Evolutionary conservation across 2,797 vertebrate genomes (phyloP), one percentile per base, ranked within the genome.

Genomic region (Atherinosoma microstoma): DNA sequence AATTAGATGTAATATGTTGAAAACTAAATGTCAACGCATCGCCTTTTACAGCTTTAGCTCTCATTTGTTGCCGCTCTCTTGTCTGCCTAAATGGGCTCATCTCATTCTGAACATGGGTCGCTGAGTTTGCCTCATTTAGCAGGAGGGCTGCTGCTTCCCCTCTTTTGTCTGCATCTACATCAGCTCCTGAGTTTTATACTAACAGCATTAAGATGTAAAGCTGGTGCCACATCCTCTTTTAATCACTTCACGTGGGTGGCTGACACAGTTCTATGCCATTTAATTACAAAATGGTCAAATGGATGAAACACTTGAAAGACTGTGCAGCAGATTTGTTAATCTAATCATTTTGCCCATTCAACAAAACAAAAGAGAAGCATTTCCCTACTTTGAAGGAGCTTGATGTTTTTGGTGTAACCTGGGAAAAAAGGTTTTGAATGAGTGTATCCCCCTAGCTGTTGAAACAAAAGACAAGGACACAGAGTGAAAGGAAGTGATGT

Each of bases 81-180:
- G 64, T 87, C 78, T 82, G 85, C 70, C 66, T 87, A 84, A 88
- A 75, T 76, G 75, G 61, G 58, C 76, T 82, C 67, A 32, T 82
- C 76, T 79, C 74, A 30, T 59, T 68, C 64, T 75, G 68, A 91
- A 71, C 85, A 89, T 64, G 87, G 88, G 65, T 87, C 84, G 85
- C 82, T 88, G 84, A 79, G 73, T 83, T 85, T 75, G 75, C 84
- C 78, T 90, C 89, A 88, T 91, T 87, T 89, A 88, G 76, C 35
- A 15, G 73, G 75, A 64, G 64, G 73, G 71, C 54, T 73, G 61
- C 80, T 61, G 18, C 76, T 70, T 20, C 27, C 30, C 45, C 45
- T 58, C 35, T 59, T 72, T 88, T 60, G 75, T 73, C 65, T 72
- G 42, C 22, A 35, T 73, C 38, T 3, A 61, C 58, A 69, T 67